Evolutionary conservation across 2,113 vertebrate genomes (phyloP).

Genomic region (Litocranius walleri): DNA sequence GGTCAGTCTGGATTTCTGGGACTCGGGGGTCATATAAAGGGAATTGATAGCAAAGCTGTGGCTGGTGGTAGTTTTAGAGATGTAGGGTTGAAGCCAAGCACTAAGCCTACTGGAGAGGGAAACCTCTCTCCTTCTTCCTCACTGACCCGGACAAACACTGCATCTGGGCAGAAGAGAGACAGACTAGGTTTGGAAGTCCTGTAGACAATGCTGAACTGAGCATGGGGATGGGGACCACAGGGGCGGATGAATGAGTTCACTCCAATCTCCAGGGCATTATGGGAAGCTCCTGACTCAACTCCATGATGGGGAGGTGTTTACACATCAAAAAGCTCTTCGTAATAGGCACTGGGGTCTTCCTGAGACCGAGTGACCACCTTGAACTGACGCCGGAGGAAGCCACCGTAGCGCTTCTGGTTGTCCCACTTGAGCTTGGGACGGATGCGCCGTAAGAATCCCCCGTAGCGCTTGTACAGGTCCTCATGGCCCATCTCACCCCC

Average conservation of each 20-base stretch:
- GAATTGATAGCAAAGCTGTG: background rate
- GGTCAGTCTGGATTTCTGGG: background rate
- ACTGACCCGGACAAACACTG: background rate
- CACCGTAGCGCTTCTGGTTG: conserved; percentile 95
- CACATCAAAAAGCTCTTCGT: conserved; percentile 80
- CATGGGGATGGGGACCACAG: accelerated
- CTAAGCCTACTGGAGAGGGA: background rate
- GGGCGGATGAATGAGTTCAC: too few species aligned
- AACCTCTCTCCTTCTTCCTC: background rate
- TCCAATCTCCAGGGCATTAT: background rate
- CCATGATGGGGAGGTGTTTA: conserved; percentile 58
- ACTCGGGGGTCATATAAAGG: background rate
- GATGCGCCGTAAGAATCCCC: conserved; percentile 95
- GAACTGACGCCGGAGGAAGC: conserved; percentile 95
- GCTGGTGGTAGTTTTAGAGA: background rate
- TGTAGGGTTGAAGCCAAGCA: background rate
- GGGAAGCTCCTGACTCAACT: background rate
- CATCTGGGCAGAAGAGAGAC: background rate
- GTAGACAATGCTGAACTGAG: background rate
- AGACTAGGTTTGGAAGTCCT: background rate
- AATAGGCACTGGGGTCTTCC: conserved; percentile 87
- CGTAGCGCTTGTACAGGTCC: conserved; percentile 95
- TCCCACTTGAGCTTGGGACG: conserved; percentile 96
- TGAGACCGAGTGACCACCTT: conserved; percentile 90
- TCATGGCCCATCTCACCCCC: conserved; percentile 76